Evolutionary conservation across 1,140 invertebrate species (phyloP).

Genomic region (Pogonognathellus flavescens): DNA sequence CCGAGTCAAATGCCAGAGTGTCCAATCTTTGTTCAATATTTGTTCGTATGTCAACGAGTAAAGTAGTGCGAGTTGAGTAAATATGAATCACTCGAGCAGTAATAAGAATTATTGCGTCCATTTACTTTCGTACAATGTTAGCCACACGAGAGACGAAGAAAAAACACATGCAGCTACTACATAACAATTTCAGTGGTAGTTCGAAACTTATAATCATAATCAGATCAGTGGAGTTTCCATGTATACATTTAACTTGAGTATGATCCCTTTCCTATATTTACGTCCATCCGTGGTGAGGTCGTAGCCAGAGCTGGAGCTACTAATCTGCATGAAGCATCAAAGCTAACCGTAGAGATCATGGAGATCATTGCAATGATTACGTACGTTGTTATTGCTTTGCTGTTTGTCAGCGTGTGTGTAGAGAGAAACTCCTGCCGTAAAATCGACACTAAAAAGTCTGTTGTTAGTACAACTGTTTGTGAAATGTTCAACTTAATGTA

Average conservation of each 20-base stretch:
- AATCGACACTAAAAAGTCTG: constrained; percentile 28
- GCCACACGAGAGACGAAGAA: too few relatives aligned
- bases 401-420: neutral
- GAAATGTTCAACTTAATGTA: neutral
- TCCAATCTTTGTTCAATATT: too few relatives aligned
- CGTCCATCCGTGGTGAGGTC: too few relatives aligned
- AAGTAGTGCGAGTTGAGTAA: too few relatives aligned
- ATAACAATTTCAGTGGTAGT: too few relatives aligned
- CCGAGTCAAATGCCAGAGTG: too few relatives aligned
- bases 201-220: neutral
- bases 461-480: neutral
- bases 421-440: neutral
- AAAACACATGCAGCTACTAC: too few relatives aligned
- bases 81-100: too few relatives aligned
- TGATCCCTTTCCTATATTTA: neutral
- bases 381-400: constrained; percentile 16
- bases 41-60: too few relatives aligned
- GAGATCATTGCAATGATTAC: constrained; percentile 13
- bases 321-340: constrained; percentile 40
- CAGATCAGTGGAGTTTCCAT: neutral
- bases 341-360: constrained; percentile 11
- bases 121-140: too few relatives aligned
- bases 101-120: too few relatives aligned
- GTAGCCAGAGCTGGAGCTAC: neutral
- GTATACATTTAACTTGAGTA: neutral